phyloP scores from a whole-genome alignment of 1,140 invertebrate species.

The Potamilus streckersoni region DNA sequence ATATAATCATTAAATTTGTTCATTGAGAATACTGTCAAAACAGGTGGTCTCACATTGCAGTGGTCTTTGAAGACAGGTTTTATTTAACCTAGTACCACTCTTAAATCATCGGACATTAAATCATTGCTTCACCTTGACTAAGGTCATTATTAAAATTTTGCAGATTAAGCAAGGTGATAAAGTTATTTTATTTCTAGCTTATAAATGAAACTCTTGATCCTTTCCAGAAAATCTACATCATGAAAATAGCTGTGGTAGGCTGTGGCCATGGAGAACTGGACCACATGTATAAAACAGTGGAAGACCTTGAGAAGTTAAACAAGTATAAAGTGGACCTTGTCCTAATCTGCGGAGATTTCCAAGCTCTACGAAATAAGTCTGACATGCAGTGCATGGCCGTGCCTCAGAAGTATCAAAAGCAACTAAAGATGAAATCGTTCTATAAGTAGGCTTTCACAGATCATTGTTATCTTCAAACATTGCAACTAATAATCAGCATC shows the following conservation, averaged over 20 bases:
- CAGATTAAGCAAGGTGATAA: too few species aligned
- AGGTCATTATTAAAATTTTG: too few species aligned
- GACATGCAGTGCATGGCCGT: constrained; percentile 91
- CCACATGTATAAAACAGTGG: constrained; percentile 86
- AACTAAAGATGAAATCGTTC: constrained; percentile 90
- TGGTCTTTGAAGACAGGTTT: too few species aligned
- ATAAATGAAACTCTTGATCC: neutral
- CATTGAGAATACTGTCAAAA: too few species aligned
- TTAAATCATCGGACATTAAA: too few species aligned
- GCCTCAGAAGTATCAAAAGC: constrained; percentile 80
- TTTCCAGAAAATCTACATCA: constrained; percentile 63
- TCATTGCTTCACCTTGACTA: too few species aligned
- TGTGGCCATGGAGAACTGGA: constrained; percentile 98
- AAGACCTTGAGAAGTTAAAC: constrained; percentile 72
- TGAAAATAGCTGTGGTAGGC: constrained; percentile 97
- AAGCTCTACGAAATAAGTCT: constrained; percentile 74
- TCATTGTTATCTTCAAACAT: too few species aligned
- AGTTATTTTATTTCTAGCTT: too few species aligned
- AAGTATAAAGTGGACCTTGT: constrained; percentile 80
- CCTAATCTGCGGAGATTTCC: constrained; percentile 98
- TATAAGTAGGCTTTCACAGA: constrained; percentile 80
- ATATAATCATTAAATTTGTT: too few species aligned
- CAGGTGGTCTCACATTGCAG: too few species aligned
- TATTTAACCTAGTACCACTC: too few species aligned
- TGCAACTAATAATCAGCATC: too few species aligned